Conservation (phyloP, 2,113 vertebrate species). For the Galbula dea region DNA sequence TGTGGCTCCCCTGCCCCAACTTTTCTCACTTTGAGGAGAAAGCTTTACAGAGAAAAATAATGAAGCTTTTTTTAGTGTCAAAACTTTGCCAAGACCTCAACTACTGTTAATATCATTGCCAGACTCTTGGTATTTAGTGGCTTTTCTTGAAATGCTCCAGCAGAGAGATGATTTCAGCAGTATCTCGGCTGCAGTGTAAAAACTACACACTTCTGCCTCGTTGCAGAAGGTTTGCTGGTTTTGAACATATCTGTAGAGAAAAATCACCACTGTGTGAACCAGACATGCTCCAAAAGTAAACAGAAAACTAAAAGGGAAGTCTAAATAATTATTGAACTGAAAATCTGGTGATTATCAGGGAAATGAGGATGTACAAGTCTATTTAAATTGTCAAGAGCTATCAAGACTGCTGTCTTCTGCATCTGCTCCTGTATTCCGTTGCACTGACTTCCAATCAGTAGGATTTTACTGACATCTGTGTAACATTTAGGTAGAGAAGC, state of each 20-base stretch:
- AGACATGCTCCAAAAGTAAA: rapidly evolving
- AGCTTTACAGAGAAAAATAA: not conserved
- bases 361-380: not conserved
- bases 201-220: rapidly evolving
- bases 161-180: not conserved
- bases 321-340: not conserved
- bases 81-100: not conserved
- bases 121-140: not conserved
- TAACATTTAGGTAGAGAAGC: not conserved
- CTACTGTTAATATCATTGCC: not conserved
- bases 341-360: not conserved
- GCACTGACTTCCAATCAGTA: not conserved
- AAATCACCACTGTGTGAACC: not conserved
- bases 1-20: not conserved
- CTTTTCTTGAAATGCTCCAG: not conserved
- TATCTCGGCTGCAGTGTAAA: not conserved
- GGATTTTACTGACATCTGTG: not conserved
- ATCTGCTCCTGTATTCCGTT: not conserved
- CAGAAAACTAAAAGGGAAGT: not conserved
- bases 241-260: not conserved
- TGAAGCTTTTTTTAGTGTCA: not conserved
- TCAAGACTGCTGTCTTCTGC: not conserved
- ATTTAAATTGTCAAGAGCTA: not conserved
- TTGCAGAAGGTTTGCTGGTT: not conserved
- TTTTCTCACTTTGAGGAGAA: not conserved